Base-by-base conservation (phyloP, 2,113 vertebrate genomes). In the Mirza zaza region DNA sequence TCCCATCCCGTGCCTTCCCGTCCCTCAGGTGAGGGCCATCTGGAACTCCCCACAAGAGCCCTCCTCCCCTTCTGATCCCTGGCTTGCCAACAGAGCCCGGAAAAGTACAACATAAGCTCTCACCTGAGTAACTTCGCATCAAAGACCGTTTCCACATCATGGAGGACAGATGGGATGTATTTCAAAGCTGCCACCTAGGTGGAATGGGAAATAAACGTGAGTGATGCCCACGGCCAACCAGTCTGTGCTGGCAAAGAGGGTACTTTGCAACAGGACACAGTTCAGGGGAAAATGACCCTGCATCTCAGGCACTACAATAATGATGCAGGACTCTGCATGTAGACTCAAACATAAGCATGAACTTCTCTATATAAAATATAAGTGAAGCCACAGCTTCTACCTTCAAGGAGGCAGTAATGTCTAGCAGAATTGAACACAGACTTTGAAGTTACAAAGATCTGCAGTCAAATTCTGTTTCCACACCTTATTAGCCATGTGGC, bases 131-230 rank as follows among this genome's bases (percentile, higher is more conserved):
- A 98, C 98, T 98, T 99, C 55, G 99, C 99, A 98, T 99, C 99
- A 98, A 99, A 99, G 91, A 99, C 99, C 14, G 97, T 99, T 98
- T 99, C 99, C 76, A 99, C 99, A 95, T 99, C 99, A 0, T 99
- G 99, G 84, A 99, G 99, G 87, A 99, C 99, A 18, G 99, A 99
- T 0, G 99, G 99, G 83, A 99, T 99, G 95, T 99, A 99, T 98
- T 99, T 99, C 98, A 99, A 98, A 97, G 99, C 99, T 57, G 99
- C 99, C 90, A 99, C 99, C 99, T 99, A 96, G 79, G 98, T 82
- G 90, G 98, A 8, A 97, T 10, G 97, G 0, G 97, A 63, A 94
- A 95, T 76, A 90, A 95, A 92, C 71, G 65, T 94, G 82, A 95
- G 52, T 36, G n/a, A 80, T 65, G 29, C 4, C 12, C 86, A 59